phyloP scores from a whole-genome alignment of 2,888 invertebrate genomes.

The Tortrix viridana region DNA sequence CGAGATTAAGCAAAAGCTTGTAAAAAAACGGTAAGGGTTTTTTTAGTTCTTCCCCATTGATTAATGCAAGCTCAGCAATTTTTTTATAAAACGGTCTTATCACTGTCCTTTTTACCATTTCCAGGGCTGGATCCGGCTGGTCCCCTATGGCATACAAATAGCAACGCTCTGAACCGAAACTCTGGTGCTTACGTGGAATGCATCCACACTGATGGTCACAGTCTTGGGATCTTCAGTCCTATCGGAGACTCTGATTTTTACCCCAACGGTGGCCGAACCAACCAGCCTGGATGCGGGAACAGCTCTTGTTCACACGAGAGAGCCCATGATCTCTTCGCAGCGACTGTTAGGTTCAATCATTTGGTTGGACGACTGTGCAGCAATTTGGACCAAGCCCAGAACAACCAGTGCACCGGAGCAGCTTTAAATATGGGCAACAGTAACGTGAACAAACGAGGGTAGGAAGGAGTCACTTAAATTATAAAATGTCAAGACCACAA shows the following conservation, averaged over 20 bases:
- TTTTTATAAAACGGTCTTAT: constrained; percentile 44
- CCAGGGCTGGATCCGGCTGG: constrained; percentile 67
- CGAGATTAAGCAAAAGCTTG: no score
- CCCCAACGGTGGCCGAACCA: constrained; percentile 63
- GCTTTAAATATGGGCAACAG: constrained; percentile 58
- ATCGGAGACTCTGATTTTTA: constrained; percentile 62
- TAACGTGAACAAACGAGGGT: constrained; percentile 55
- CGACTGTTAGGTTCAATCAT: constrained; percentile 57
- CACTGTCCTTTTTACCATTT: background rate
- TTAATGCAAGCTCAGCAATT: background rate
- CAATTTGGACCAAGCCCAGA: constrained; percentile 50
- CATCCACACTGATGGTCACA: constrained; percentile 64
- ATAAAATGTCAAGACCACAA: no score
- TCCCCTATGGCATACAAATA: constrained; percentile 55
- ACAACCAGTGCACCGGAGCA: constrained; percentile 49
- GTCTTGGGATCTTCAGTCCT: constrained; percentile 56
- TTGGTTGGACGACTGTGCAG: constrained; percentile 55
- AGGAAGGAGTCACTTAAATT: background rate
- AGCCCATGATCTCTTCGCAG: constrained; percentile 55
- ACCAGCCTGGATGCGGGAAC: constrained; percentile 62
- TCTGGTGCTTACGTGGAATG: constrained; percentile 61
- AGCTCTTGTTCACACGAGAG: constrained; percentile 65
- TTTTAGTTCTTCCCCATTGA: no score
- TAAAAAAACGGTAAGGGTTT: no score
- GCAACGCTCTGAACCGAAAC: constrained; percentile 50